A percentile compares a stretch with the other conserved stretches of the same genome.
Conservation (phyloP, 2,797 vertebrate species). For the Ceryle rudis region DNA sequence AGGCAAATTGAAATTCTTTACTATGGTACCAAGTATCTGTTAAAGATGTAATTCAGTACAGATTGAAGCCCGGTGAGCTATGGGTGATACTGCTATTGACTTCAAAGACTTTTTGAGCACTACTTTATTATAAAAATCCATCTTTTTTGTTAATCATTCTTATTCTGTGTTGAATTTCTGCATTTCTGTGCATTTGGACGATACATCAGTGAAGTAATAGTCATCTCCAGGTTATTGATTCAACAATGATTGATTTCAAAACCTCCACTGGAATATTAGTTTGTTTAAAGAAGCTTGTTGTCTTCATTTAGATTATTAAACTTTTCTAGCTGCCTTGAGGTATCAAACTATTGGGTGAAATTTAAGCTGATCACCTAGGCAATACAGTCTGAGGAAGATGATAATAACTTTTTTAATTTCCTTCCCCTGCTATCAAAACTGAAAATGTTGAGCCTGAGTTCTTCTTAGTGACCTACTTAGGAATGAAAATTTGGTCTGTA, state of each 20-base stretch:
- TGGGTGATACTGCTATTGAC: not conserved
- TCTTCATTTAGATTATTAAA: not conserved
- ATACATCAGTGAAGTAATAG: not conserved
- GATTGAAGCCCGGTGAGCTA: not conserved
- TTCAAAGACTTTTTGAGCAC: not conserved
- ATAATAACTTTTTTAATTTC: not conserved
- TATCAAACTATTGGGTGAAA: not conserved
- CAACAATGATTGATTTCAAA: not conserved
- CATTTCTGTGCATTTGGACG: not conserved
- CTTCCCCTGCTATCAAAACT: not conserved
- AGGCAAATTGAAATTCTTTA: not conserved
- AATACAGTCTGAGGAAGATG: not conserved
- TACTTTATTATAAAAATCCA: not conserved
- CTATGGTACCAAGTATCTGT: not conserved
- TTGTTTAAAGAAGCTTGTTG: not conserved
- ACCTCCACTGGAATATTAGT: not conserved
- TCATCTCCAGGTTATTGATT: not conserved
- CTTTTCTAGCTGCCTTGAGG: not conserved
- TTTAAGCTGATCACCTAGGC: not conserved
- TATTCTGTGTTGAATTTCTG: not conserved
- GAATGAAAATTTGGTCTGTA: not conserved
- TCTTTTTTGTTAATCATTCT: not conserved
- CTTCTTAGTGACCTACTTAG: not conserved
- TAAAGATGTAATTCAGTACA: not conserved
- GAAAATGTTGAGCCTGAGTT: not conserved